Evolutionary conservation across 2,797 vertebrate species (phyloP).

Genomic region (Octomys mimax): DNA sequence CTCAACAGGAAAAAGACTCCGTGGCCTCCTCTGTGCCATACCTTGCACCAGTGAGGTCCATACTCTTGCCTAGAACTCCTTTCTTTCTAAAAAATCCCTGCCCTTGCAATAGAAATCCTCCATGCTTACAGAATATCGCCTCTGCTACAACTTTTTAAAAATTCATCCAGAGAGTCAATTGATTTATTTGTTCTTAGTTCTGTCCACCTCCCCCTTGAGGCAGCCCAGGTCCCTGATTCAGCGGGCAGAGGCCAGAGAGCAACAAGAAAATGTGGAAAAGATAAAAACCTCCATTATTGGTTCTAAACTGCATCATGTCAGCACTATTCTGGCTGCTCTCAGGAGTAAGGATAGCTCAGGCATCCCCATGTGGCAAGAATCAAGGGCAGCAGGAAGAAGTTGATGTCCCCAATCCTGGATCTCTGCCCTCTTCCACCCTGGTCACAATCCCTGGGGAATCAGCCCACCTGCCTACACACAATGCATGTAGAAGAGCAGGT

Average conservation of each 20-base stretch:
- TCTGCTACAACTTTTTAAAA: slow-evolving; percentile 44
- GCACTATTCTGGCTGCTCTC: background rate
- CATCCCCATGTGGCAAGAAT: no score
- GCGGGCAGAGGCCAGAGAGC: slow-evolving; percentile 31
- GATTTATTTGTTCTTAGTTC: slow-evolving; percentile 64
- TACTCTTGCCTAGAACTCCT: background rate
- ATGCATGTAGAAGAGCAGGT: background rate
- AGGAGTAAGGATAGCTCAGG: no score
- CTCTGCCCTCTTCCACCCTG: background rate
- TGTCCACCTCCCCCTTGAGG: background rate
- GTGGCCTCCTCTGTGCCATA: background rate
- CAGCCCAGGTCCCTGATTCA: background rate
- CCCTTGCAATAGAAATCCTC: slow-evolving; percentile 2
- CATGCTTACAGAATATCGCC: background rate
- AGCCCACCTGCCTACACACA: accelerated
- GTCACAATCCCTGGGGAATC: no score
- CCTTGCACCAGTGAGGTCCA: background rate
- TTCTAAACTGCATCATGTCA: background rate
- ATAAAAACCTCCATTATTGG: background rate
- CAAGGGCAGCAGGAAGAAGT: accelerated
- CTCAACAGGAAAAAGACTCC: background rate
- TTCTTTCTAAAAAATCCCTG: slow-evolving; percentile 20
- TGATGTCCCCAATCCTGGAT: background rate
- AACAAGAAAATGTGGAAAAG: slow-evolving; percentile 2
- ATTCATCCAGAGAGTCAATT: slow-evolving; percentile 51